Conservation (phyloP, 2,888 invertebrate species). For the Spodoptera picta region DNA sequence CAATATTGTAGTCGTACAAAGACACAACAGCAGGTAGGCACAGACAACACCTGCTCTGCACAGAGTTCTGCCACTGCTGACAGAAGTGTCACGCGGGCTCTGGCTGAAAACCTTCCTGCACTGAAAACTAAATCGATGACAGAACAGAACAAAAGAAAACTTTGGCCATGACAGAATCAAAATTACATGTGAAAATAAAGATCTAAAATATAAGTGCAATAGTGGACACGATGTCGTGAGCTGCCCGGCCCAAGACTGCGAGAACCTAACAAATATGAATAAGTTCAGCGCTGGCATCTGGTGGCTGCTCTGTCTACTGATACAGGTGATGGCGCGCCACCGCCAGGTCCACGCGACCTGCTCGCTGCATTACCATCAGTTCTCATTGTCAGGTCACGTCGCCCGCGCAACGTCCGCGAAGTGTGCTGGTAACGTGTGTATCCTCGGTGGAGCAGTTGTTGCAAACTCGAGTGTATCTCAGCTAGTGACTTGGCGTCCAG, state of each 20-base stretch:
- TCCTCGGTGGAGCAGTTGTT: no score
- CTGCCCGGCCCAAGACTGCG: conserved; percentile 25
- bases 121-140: conserved; percentile 55
- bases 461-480: no score
- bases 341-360: no score
- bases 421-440: background rate
- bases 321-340: conserved; percentile 68
- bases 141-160: conserved; percentile 75
- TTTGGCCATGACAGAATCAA: conserved; percentile 69
- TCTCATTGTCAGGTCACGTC: background rate
- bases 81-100: conserved; percentile 38
- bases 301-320: conserved; percentile 73
- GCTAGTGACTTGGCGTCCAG: no score
- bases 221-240: conserved; percentile 68
- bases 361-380: no score
- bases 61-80: conserved; percentile 23
- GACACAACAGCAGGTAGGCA: no score
- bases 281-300: conserved; percentile 67
- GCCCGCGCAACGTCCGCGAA: no score
- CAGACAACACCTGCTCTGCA: conserved; percentile 7
- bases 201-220: conserved; percentile 29
- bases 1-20: no score
- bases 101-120: conserved; percentile 56
- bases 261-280: conserved; percentile 71
- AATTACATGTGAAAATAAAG: conserved; percentile 67